Percentiles rank a stretch among this genome's conserved stretches.
phyloP scores from a whole-genome alignment of 2,113 vertebrate genomes.

The Vidua macroura region DNA sequence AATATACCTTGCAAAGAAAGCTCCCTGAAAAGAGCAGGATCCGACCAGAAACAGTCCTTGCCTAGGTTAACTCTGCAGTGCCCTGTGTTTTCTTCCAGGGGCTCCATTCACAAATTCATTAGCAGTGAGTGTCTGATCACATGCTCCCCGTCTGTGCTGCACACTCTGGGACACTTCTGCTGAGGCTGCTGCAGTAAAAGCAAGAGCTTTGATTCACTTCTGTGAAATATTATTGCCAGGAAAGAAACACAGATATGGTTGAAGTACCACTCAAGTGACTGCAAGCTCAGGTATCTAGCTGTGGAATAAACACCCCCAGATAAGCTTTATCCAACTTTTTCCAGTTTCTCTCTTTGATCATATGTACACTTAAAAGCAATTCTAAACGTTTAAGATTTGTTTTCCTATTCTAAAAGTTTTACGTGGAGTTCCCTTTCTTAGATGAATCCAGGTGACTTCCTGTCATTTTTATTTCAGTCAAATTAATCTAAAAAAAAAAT shows the following conservation, averaged over 20 bases:
- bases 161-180: neutral
- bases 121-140: neutral
- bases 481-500: neutral
- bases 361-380: neutral
- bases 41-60: neutral
- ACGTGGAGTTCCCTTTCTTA: neutral
- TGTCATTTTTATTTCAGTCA: neutral
- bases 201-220: neutral
- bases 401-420: neutral
- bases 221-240: neutral
- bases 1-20: neutral
- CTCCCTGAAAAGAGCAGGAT: neutral
- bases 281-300: neutral
- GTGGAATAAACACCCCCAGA: neutral
- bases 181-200: neutral
- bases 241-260: neutral
- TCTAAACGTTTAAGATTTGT: neutral
- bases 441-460: neutral
- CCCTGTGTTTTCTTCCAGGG: neutral
- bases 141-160: fast-evolving
- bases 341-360: neutral
- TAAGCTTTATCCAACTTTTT: neutral
- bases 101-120: neutral
- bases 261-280: neutral
- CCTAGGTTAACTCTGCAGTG: neutral